Evolutionary conservation across 2,888 invertebrate species (phyloP).

Genomic region (Pristionchus entomophagus): DNA sequence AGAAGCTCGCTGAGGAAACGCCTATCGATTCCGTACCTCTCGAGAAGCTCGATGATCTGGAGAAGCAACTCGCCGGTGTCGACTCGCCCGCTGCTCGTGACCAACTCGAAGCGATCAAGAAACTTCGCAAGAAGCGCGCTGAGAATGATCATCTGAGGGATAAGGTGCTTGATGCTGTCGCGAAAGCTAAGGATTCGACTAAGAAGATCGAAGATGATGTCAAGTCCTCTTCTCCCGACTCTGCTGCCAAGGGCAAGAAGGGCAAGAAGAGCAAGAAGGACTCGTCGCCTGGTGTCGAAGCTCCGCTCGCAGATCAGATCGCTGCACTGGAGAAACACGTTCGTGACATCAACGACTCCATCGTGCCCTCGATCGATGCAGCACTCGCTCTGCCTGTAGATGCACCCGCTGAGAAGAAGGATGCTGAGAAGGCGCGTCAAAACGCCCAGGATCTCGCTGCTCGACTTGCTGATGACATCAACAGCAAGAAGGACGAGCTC

Average conservation of each 20-base stretch:
- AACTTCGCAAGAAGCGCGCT: slow-evolving; percentile 52
- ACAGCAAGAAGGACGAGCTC: slow-evolving; percentile 53
- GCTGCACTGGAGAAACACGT: not conserved
- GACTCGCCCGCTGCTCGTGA: slow-evolving; percentile 49
- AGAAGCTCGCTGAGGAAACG: slow-evolving; percentile 29
- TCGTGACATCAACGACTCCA: slow-evolving; percentile 7
- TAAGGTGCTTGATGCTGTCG: slow-evolving; percentile 50
- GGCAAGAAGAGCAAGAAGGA: slow-evolving; percentile 58
- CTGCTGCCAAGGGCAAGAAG: slow-evolving; percentile 47
- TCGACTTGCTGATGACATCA: slow-evolving; percentile 55
- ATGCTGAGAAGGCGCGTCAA: slow-evolving; percentile 55
- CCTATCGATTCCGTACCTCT: not conserved
- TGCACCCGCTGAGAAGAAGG: slow-evolving; percentile 46
- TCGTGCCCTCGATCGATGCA: not conserved
- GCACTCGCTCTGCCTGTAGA: slow-evolving; percentile 28
- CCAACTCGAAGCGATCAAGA: slow-evolving; percentile 51
- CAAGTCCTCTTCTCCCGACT: slow-evolving; percentile 16
- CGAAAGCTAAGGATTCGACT: slow-evolving; percentile 49
- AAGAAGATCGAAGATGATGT: slow-evolving; percentile 55
- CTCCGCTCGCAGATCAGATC: slow-evolving; percentile 31
- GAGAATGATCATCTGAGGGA: slow-evolving; percentile 51
- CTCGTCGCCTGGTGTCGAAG: not conserved
- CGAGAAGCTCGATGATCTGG: slow-evolving; percentile 50
- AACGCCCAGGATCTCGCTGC: slow-evolving; percentile 54
- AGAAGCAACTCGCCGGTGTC: slow-evolving; percentile 52